Percentiles rank a stretch among this genome's conserved stretches.
Conservation (phyloP, 2,797 vertebrate genomes). For the Allobates femoralis region DNA sequence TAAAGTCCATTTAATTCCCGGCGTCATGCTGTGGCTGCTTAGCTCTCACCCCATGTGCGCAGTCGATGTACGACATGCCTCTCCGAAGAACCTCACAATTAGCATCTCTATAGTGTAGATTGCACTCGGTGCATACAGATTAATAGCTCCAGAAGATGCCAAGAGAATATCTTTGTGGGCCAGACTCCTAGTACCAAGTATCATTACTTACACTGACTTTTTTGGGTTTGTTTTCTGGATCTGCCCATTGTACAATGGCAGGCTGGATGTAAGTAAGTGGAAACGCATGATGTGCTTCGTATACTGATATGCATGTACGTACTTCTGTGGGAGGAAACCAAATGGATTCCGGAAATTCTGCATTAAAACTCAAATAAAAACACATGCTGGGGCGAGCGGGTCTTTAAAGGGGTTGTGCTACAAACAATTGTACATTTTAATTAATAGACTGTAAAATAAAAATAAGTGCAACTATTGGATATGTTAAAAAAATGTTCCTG, state of each 20-base stretch:
- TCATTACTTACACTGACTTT: slow-evolving; percentile 8
- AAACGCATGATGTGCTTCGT: not conserved
- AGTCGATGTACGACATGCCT: slow-evolving; percentile 77
- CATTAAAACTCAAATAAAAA: not conserved
- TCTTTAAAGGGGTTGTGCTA: too few relatives aligned
- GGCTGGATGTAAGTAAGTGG: not conserved
- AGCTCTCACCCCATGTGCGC: slow-evolving; percentile 69
- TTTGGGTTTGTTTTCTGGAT: not conserved
- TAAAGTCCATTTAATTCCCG: slow-evolving; percentile 61
- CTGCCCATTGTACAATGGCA: not conserved
- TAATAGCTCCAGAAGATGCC: slow-evolving; percentile 73
- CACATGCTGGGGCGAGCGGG: too few relatives aligned
- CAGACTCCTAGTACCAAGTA: slow-evolving; percentile 81
- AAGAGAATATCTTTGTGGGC: slow-evolving; percentile 87
- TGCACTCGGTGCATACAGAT: slow-evolving; percentile 77
- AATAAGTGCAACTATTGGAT: too few relatives aligned
- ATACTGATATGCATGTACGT: not conserved
- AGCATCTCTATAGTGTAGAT: slow-evolving; percentile 77
- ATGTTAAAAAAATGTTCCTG: too few relatives aligned
- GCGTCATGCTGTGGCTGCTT: slow-evolving; percentile 67
- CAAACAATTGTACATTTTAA: too few relatives aligned
- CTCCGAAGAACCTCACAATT: slow-evolving; percentile 76
- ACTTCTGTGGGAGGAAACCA: not conserved
- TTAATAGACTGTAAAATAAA: too few relatives aligned
- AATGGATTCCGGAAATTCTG: not conserved